Base-by-base conservation (phyloP, 2,888 invertebrate species). In the Agapetus fuscipes region DNA sequence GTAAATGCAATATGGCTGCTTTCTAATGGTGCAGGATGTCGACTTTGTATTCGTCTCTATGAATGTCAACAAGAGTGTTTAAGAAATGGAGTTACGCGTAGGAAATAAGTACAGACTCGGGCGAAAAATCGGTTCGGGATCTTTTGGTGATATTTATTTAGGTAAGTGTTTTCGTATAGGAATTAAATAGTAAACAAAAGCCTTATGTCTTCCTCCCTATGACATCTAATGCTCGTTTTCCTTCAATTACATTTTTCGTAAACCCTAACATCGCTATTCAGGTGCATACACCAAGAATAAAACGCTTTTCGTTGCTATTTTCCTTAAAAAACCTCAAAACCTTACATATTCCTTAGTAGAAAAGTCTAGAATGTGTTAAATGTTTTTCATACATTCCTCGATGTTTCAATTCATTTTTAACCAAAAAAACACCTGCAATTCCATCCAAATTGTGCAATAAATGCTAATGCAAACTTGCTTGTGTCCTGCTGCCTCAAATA, bases 121-220 rank as follows among this genome's bases (percentile, higher is more conserved):
- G 57, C 81, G 96, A 57, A 96, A 97, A 77, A 94, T 97, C 64
- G 94, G 98, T 57, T 96, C 95, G 60, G 98, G 98, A 53, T 98
- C 97, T 42, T 98, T 98, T 70, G 98, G 98, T 58, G 97, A 98
- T 72, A 98, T 98, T 66, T 98, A 98, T 73, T 72, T 98, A 66
- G 96, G 91, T 89, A 68, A 78, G 76, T 48, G 25, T 17, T 25
- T 33, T 37, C 29, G 3, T 33, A 33, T 24, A 14, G n/a, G 17
- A 30, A 31, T 30, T 28, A 39, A 31, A 35, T 39, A 35, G 43
- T 43, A 43, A 43, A 43, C 43, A 43, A 43, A 43, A 43, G 34
- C 34, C 34, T 35, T 35, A 34, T 38, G 28, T 17, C 17, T 20
- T 24, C 17, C 20, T 17, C 14, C 33, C 15, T 27, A 37, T 41